phyloP scores from a whole-genome alignment of 2,797 vertebrate species.

The Nasua narica region DNA sequence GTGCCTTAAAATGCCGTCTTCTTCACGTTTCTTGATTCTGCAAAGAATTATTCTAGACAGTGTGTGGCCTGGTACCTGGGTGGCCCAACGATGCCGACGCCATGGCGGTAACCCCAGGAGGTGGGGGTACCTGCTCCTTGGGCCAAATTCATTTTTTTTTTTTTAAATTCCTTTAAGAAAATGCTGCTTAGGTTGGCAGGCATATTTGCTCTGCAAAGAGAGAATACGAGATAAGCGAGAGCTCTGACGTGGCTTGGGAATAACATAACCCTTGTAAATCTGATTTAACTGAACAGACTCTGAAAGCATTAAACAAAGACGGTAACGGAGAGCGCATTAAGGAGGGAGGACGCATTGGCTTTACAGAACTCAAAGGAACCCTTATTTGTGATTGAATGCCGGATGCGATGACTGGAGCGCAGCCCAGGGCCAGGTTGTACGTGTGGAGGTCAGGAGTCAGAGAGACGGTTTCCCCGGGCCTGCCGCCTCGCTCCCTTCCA shows the following conservation, averaged over 20 bases:
- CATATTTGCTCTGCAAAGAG: not conserved
- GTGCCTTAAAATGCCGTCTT: not conserved
- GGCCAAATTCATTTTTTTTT: not conserved
- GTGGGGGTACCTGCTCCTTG: not conserved
- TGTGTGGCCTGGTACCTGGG: not conserved
- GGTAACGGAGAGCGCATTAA: not conserved
- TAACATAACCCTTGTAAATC: conserved; percentile 10
- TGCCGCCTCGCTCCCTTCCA: not conserved
- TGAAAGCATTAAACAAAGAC: conserved; percentile 47
- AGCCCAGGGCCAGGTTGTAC: not conserved
- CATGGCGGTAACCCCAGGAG: not conserved
- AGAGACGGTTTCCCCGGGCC: not conserved
- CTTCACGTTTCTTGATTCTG: not conserved
- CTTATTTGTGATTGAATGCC: conserved; percentile 24
- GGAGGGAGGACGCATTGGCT: conserved; percentile 3
- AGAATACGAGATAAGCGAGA: not conserved
- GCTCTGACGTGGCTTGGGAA: not conserved
- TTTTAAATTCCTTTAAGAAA: not conserved
- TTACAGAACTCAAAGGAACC: not conserved
- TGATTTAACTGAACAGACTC: conserved; percentile 15
- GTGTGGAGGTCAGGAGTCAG: not conserved
- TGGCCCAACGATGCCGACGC: not conserved
- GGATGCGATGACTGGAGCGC: not conserved
- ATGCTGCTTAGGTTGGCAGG: not conserved
- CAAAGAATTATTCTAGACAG: not conserved